Evolutionary conservation across 2,113 vertebrate genomes (phyloP), one percentile per base, ranked within the genome.

Genomic region (Misgurnus mizolepis): DNA sequence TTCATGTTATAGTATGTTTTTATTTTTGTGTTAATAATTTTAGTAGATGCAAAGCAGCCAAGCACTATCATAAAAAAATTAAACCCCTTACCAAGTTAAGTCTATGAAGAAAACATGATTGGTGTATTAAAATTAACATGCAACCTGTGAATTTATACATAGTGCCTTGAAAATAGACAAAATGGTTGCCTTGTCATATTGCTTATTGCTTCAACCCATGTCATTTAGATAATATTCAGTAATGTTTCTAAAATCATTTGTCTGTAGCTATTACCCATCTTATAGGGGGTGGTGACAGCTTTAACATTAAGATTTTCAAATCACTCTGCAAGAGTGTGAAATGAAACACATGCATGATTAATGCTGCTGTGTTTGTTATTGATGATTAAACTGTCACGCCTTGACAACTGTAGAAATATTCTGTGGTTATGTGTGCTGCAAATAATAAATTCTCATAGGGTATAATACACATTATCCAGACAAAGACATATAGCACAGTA

Each of bases 401-500:
- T 64, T 69, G 76, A 79, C 79, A 79, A 72, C 76, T 50, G 71
- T 58, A 85, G 80, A 82, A 82, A 80, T 81, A 71, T 75, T 71
- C 68, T 27, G 18, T 67, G 80, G 53, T 78, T 81, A 77, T 66
- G 62, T 41, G 47, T 60, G 66, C 61, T 49, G 74, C 55, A 80
- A 73, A 82, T 79, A 82, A 78, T 79, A 79, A 84, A 84, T 81
- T 68, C 66, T 66, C 69, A 55, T 58, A 61, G 78, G 61, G 61
- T 55, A 67, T 55, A 78, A 73, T 58, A 74, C 66, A 67, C 83
- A 82, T 85, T 82, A 76, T 80, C 65, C 76, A 70, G 76, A 76
- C 76, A 67, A 34, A 66, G 74, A 77, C 67, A 17, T 74, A 76
- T 75, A 60, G 66, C 66, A 15, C 43, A 79, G 71, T 50, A 34